Evolutionary conservation across 2,888 invertebrate genomes (phyloP), one percentile per base, ranked within the genome.

Genomic region (Eristalis tenax): DNA sequence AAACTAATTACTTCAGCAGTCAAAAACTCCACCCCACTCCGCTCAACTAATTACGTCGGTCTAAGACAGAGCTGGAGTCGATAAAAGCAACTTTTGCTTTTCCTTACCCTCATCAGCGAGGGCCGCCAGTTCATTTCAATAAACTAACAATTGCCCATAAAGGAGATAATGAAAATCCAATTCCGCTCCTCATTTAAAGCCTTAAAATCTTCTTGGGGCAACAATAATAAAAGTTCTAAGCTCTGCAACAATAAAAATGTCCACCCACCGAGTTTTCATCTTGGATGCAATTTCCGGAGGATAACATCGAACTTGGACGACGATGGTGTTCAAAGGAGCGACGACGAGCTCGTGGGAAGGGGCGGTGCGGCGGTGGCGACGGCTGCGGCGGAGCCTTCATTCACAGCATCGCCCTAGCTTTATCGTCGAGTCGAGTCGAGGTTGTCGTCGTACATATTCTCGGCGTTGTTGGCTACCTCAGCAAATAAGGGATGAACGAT

Each of bases 311-410:
- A 80, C 76, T 80, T 76, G 73, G 63, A 43, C 65, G 23, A 83
- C 65, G 78, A 88, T 88, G 78, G 88, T 88, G 80, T 83, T 79
- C 85, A 88, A 90, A 76, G 28, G 65, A 32, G 77, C 77, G 65
- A 18, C 79, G 77, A 83, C 28, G 32, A 6, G 32, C 32, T 32
- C 32, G 64, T 84, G n/a, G 0, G n/a, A 10, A 10, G n/a, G 63
- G 35, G 32, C 26, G 35, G 61, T 4, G 22, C 32, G 26, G 26
- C 26, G 3, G 56, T 50, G 59, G 69, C 61, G 65, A 13, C 15
- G 43, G 15, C 43, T 6, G 5, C 50, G 50, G 18, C 50, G 75
- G 66, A 75, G 80, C 80, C 75, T 63, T 71, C 43, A 66, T 84
- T 70, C 66, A 23, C 40, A 59, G 50, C 50, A 50, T n/a, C 50